Conservation (phyloP, 2,113 vertebrate species). For the Coracopsis vasa region DNA sequence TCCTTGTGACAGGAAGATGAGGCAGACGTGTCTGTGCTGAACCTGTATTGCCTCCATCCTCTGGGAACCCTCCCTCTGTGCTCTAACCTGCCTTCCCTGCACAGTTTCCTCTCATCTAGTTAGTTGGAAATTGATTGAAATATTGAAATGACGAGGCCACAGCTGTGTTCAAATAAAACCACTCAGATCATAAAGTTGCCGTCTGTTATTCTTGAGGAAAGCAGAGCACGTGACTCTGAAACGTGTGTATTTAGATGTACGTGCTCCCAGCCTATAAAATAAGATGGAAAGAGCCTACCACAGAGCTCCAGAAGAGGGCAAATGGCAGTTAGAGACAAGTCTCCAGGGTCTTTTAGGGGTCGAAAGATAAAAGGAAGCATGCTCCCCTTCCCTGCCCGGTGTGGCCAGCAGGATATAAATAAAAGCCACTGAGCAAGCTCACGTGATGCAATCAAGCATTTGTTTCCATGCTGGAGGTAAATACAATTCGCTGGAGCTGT, state of each 20-base stretch:
- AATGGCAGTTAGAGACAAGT: background rate
- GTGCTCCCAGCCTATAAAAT: background rate
- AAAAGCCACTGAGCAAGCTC: conserved; percentile 52
- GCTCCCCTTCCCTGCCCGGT: background rate
- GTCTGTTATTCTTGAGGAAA: conserved; percentile 52
- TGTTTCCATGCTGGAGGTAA: conserved; percentile 68
- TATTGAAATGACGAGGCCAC: conserved; percentile 62
- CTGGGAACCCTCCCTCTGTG: background rate
- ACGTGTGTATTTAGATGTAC: background rate
- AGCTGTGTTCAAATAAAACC: conserved; percentile 68
- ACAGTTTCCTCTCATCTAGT: conserved; percentile 34
- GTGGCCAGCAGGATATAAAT: conserved; percentile 29
- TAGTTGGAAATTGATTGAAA: conserved; percentile 65
- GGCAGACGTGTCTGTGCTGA: background rate
- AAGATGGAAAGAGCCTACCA: background rate
- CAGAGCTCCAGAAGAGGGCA: background rate
- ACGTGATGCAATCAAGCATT: conserved; percentile 62
- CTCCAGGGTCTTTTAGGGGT: conserved; percentile 23
- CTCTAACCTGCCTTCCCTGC: background rate
- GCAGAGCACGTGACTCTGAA: background rate
- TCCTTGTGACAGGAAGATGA: background rate
- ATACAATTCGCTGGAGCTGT: conserved; percentile 59
- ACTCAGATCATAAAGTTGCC: conserved; percentile 68
- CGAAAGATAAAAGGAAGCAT: background rate
- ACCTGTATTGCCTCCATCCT: background rate